Evolutionary conservation across 2,113 vertebrate genomes (phyloP).

Genomic region (Heterochromis multidens): DNA sequence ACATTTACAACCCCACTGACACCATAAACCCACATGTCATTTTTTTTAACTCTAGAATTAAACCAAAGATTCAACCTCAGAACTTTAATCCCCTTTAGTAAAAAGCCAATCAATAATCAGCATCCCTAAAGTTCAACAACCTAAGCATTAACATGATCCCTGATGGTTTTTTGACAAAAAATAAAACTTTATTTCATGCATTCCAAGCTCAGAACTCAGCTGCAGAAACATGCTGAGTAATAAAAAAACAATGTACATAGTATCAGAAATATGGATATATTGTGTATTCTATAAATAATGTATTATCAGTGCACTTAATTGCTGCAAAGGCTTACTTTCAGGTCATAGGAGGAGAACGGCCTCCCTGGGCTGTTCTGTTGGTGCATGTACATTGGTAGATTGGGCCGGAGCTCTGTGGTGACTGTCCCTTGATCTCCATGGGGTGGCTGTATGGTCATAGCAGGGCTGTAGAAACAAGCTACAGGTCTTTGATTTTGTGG

Average conservation of each 20-base stretch:
- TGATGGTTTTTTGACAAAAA: not conserved
- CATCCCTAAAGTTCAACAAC: not conserved
- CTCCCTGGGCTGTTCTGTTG: slow-evolving; percentile 76
- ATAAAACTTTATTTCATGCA: not conserved
- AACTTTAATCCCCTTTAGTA: slow-evolving; percentile 37
- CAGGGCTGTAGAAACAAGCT: slow-evolving; percentile 80
- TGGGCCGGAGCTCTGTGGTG: slow-evolving; percentile 55
- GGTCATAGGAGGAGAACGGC: slow-evolving; percentile 80
- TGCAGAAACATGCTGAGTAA: slow-evolving; percentile 2
- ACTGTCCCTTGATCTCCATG: slow-evolving; percentile 54
- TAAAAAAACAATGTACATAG: not conserved
- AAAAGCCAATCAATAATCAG: not conserved
- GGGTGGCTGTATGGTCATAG: slow-evolving; percentile 73
- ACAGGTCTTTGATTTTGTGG: slow-evolving; percentile 79
- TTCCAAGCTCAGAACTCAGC: slow-evolving; percentile 7
- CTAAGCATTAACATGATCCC: slow-evolving; percentile 2
- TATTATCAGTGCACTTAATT: not conserved
- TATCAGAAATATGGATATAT: slow-evolving; percentile 19
- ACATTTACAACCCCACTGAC: slow-evolving; percentile 34
- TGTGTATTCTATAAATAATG: slow-evolving; percentile 30
- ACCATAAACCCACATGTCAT: slow-evolving; percentile 49
- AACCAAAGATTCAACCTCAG: slow-evolving; percentile 21
- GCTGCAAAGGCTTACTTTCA: slow-evolving; percentile 70
- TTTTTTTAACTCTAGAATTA: slow-evolving; percentile 27
- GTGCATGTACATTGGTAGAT: slow-evolving; percentile 64